A percentile compares a stretch with the other conserved stretches of the same genome.
Conservation (phyloP, 1,140 invertebrate species). For the Drosophila lacertosa region DNA sequence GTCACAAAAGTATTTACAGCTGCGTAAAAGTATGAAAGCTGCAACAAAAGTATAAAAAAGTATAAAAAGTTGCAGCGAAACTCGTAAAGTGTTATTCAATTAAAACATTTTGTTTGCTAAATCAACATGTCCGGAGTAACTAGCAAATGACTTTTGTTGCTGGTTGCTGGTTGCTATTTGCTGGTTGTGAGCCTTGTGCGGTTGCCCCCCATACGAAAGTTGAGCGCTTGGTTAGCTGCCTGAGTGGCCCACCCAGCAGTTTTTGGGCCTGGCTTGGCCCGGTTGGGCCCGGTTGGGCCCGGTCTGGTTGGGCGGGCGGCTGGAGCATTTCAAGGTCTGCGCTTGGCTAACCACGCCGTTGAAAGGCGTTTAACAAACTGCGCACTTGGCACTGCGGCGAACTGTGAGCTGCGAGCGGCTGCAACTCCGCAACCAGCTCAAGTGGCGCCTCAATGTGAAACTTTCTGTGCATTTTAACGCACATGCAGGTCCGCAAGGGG, state of each 20-base stretch:
- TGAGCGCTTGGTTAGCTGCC: conserved; percentile 62
- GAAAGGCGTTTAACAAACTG: conserved; percentile 82
- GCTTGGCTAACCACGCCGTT: conserved; percentile 76
- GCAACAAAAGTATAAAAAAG: too few species aligned
- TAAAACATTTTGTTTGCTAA: conserved; percentile 78
- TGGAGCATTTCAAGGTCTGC: conserved; percentile 76
- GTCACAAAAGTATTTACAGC: too few species aligned
- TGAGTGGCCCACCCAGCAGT: conserved; percentile 37
- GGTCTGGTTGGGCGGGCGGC: neutral
- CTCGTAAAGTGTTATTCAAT: conserved; percentile 65
- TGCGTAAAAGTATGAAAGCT: too few species aligned
- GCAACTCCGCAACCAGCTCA: conserved; percentile 61
- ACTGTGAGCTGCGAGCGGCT: too few species aligned
- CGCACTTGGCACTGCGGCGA: conserved; percentile 37
- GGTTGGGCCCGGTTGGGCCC: too few species aligned
- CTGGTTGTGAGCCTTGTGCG: conserved; percentile 53
- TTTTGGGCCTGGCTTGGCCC: conserved; percentile 46
- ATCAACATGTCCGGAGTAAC: conserved; percentile 65
- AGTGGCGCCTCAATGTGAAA: conserved; percentile 72
- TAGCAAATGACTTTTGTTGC: conserved; percentile 71
- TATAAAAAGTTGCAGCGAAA: conserved; percentile 14
- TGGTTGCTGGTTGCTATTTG: conserved; percentile 69
- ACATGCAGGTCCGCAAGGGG: conserved; percentile 51
- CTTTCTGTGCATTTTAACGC: conserved; percentile 72
- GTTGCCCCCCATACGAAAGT: conserved; percentile 69